A percentile compares a stretch with the other conserved stretches of the same genome.
These are phyloP conservation scores for Phrynocephalus forsythii DNA, from an alignment of 2,797 vertebrate genomes.

Conservation along the genomic window DNA sequence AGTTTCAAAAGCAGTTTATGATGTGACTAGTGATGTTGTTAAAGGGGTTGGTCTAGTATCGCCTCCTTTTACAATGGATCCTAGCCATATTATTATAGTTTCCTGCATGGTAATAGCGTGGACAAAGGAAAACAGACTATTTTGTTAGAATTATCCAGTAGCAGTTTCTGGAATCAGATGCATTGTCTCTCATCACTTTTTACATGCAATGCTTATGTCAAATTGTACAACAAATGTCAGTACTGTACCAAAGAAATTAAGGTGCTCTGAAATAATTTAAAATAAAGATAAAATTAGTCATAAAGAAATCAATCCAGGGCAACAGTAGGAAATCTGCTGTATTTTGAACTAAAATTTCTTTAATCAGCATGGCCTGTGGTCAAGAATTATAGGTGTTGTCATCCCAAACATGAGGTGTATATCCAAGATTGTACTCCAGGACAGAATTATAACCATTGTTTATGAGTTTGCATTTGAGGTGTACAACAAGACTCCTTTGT, in stretches of 20 bases:
- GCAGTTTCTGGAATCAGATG: not conserved
- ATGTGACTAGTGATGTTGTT: not conserved
- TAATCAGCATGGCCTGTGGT: not conserved
- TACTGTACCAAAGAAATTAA: not conserved
- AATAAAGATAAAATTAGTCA: not conserved
- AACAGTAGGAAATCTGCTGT: not conserved
- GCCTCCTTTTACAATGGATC: not conserved
- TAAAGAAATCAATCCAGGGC: not conserved
- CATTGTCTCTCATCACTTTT: not conserved
- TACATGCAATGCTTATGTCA: not conserved
- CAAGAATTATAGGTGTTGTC: not conserved
- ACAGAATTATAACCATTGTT: not conserved
- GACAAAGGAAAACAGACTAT: not conserved
- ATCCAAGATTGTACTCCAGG: no score
- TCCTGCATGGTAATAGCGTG: not conserved
- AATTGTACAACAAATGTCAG: slow-evolving; percentile 20
- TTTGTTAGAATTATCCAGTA: not conserved
- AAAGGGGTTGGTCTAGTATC: no score
- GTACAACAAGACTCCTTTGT: slow-evolving; percentile 4
- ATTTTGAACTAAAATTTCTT: not conserved
- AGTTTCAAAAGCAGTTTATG: not conserved
- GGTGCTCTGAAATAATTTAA: not conserved
- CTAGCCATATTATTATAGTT: not conserved
- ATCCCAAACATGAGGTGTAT: not conserved
- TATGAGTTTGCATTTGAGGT: no score